These are phyloP conservation scores for Antigone vipio DNA, from an alignment of 2,113 vertebrate genomes.

Conservation along the genomic window DNA sequence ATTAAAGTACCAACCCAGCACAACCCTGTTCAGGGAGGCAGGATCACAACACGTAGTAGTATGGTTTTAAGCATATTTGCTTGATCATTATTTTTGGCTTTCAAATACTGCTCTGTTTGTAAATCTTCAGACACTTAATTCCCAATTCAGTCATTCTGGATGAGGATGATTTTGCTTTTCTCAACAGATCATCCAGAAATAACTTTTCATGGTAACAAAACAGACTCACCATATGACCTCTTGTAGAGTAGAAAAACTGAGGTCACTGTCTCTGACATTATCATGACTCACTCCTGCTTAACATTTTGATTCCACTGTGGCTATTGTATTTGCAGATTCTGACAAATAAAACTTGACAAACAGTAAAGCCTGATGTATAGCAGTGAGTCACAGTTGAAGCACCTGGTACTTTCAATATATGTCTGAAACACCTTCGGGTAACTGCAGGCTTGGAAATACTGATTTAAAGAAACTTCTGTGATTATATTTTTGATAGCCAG, in stretches of 20 bases:
- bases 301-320: not conserved
- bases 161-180: not conserved
- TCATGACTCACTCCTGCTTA: slow-evolving; percentile 23
- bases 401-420: not conserved
- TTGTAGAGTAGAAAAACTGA: not conserved
- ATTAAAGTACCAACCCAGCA: no score
- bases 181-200: not conserved
- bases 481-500: not conserved
- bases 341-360: slow-evolving; percentile 32
- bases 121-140: not conserved
- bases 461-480: not conserved
- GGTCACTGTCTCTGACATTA: slow-evolving; percentile 2
- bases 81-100: not conserved
- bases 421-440: not conserved
- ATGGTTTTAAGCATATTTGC: not conserved
- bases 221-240: not conserved
- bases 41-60: not conserved
- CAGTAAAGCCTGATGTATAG: not conserved
- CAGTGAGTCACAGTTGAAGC: not conserved
- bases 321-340: slow-evolving; percentile 1
- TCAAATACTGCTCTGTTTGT: not conserved
- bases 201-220: not conserved
- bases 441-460: not conserved
- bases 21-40: not conserved
- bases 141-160: not conserved